A percentile compares a stretch with the other conserved stretches of the same genome.
Evolutionary conservation across 2,113 vertebrate genomes (phyloP).

Genomic region (Phylloscopus whistleri): DNA sequence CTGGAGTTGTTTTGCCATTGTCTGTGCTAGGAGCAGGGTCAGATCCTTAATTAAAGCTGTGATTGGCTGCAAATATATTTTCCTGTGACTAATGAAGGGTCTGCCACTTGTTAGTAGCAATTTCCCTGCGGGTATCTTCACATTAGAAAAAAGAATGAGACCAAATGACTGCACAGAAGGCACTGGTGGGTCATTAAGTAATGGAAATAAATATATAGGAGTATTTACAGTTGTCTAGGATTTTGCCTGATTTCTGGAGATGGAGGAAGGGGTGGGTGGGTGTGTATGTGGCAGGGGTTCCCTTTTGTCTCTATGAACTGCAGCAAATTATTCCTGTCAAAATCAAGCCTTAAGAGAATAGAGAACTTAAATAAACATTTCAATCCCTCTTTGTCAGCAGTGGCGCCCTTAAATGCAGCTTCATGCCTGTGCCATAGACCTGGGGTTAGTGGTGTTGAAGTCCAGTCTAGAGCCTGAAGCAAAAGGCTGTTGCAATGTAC

Average conservation of each 20-base stretch:
- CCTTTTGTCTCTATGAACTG: neutral
- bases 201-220: neutral
- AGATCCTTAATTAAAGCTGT: slow-evolving; percentile 14
- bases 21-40: neutral
- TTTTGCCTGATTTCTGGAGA: neutral
- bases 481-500: neutral
- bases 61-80: neutral
- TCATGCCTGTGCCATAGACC: neutral
- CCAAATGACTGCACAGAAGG: neutral
- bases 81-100: neutral
- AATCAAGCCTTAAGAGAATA: neutral
- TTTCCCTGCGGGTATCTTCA: neutral
- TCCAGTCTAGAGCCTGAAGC: neutral
- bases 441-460: neutral
- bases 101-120: neutral
- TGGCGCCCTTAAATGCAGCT: neutral
- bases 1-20: neutral
- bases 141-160: neutral
- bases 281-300: fast-evolving
- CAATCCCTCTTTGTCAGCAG: neutral
- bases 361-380: neutral
- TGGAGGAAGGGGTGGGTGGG: neutral
- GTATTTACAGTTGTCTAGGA: neutral
- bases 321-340: neutral
- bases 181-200: neutral